phyloP scores from a whole-genome alignment of 2,113 vertebrate genomes.

The Oriolus oriolus region DNA sequence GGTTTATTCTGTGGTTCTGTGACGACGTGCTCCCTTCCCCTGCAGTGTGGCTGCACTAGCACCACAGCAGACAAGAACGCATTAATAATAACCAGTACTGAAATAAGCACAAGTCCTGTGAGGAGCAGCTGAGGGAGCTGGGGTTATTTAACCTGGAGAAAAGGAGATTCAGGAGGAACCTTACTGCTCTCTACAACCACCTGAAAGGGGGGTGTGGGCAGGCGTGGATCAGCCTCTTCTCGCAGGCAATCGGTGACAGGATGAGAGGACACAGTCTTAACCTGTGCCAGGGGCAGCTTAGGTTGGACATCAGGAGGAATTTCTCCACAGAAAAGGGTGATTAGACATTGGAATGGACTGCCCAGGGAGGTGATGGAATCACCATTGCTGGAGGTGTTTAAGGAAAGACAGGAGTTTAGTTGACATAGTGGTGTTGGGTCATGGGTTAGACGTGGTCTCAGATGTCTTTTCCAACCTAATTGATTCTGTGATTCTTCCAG shows the following conservation, averaged over 20 bases:
- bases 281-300: neutral
- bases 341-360: neutral
- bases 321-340: neutral
- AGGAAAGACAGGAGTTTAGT: neutral
- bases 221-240: fast-evolving
- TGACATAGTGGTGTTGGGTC: neutral
- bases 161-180: neutral
- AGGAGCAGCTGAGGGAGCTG: neutral
- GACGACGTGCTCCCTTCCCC: neutral
- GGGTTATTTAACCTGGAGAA: neutral
- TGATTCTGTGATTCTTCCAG: neutral
- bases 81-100: neutral
- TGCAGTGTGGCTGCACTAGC: neutral
- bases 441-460: neutral
- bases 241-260: too few species aligned
- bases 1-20: neutral
- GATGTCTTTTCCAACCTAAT: neutral
- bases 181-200: too few species aligned
- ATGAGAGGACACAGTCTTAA: neutral
- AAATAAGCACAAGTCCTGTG: too few species aligned
- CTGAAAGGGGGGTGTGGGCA: neutral
- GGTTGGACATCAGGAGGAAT: neutral
- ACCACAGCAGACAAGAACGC: neutral
- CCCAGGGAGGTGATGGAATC: too few species aligned
- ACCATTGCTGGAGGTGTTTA: neutral